Percentiles rank a stretch among this genome's conserved stretches.
phyloP scores from a whole-genome alignment of 2,888 invertebrate species.

The Melinaea marsaeus region DNA sequence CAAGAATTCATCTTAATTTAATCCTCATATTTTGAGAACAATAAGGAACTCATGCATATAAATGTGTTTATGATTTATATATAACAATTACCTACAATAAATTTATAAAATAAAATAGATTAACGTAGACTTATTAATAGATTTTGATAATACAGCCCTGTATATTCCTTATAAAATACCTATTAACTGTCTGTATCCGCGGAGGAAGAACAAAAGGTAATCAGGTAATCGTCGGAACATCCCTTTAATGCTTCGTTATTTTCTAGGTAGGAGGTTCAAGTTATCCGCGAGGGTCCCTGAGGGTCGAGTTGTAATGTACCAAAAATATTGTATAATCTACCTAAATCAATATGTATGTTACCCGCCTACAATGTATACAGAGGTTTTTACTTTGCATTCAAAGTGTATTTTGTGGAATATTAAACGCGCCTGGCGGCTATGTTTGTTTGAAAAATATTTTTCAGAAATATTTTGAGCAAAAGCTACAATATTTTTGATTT shows the following conservation, averaged over 20 bases:
- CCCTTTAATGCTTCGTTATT: constrained; percentile 21
- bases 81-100: too few relatives aligned
- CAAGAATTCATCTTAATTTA: neutral
- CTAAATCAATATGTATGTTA: neutral
- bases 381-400: too few relatives aligned
- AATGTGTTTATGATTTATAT: too few relatives aligned
- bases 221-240: constrained; percentile 14
- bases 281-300: constrained; percentile 8
- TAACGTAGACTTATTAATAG: too few relatives aligned
- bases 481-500: too few relatives aligned
- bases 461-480: too few relatives aligned
- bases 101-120: too few relatives aligned
- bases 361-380: too few relatives aligned
- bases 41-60: neutral
- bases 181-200: constrained; percentile 10
- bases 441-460: too few relatives aligned
- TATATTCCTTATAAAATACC: neutral
- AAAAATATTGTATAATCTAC: constrained; percentile 14
- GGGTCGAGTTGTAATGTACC: constrained; percentile 11
- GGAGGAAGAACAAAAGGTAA: constrained; percentile 15
- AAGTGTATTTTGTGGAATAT: too few relatives aligned
- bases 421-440: too few relatives aligned
- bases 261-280: constrained; percentile 13
- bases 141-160: neutral
- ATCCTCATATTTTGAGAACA: neutral